These are phyloP conservation scores for Osmerus mordax DNA, from an alignment of 2,113 vertebrate species.

Conservation along the genomic window DNA sequence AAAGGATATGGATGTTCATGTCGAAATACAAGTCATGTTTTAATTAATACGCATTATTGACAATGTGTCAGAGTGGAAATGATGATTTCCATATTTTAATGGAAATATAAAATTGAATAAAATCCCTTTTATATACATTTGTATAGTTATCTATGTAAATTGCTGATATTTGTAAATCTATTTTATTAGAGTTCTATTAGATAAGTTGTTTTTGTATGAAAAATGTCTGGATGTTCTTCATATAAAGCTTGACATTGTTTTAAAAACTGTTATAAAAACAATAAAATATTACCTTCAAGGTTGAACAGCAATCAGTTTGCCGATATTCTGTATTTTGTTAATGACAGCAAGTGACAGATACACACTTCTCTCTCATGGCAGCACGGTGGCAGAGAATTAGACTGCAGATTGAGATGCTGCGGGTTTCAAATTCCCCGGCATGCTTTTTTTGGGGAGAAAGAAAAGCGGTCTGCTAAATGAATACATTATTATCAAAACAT, in stretches of 20 bases:
- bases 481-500: no score
- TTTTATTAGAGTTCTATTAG: background rate
- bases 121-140: background rate
- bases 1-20: background rate
- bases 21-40: background rate
- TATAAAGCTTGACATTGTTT: slow-evolving; percentile 27
- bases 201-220: slow-evolving; percentile 9
- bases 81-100: background rate
- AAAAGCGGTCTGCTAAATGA: no score
- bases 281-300: slow-evolving; percentile 2
- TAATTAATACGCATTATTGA: background rate
- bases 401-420: no score
- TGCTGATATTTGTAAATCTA: background rate
- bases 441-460: no score
- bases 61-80: background rate
- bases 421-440: no score
- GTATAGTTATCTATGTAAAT: slow-evolving; percentile 40
- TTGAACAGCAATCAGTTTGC: slow-evolving; percentile 26
- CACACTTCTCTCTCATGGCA: no score
- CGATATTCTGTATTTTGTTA: slow-evolving; percentile 3
- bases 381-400: no score
- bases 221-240: slow-evolving; percentile 24
- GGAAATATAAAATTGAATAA: background rate
- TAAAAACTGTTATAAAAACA: no score
- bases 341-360: background rate